Percentiles rank a stretch among this genome's conserved stretches.
Conservation (phyloP, 1,140 invertebrate genomes). For the Parasteatoda tepidariorum region DNA sequence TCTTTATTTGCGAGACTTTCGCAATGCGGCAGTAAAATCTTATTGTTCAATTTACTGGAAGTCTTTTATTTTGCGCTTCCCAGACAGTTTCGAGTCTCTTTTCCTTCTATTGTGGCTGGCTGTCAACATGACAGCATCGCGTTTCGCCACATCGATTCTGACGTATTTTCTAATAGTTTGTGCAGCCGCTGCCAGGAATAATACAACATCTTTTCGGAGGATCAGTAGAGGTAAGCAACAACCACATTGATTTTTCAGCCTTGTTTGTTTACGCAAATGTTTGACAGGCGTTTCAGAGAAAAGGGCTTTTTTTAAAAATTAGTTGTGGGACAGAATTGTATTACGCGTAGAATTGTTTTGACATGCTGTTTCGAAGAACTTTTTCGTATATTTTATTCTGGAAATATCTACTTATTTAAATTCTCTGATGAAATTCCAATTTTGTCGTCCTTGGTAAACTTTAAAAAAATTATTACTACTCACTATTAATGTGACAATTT, state of each 20-base stretch:
- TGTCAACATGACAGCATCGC: constrained; percentile 40
- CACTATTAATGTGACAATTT: too few species aligned
- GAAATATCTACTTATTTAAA: too few species aligned
- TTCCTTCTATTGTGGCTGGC: constrained; percentile 22
- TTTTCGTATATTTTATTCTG: too few species aligned
- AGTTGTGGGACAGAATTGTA: too few species aligned
- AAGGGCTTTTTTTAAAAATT: too few species aligned
- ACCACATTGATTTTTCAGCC: background rate
- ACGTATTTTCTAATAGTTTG: constrained; percentile 4
- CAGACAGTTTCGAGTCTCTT: background rate
- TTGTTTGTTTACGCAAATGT: background rate
- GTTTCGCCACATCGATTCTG: constrained; percentile 25
- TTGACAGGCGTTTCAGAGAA: too few species aligned
- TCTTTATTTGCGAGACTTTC: background rate
- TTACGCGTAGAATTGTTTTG: too few species aligned
- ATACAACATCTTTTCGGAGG: background rate
- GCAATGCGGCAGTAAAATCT: constrained; percentile 37
- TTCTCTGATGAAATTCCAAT: too few species aligned
- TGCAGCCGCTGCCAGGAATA: constrained; percentile 28
- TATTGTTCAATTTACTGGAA: constrained; percentile 19
- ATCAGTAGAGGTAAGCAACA: constrained; percentile 12
- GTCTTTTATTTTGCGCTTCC: background rate
- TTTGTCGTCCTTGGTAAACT: too few species aligned
- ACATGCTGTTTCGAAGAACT: too few species aligned
- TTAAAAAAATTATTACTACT: too few species aligned